phyloP scores from a whole-genome alignment of 2,113 vertebrate species.

The Halcyon senegalensis region DNA sequence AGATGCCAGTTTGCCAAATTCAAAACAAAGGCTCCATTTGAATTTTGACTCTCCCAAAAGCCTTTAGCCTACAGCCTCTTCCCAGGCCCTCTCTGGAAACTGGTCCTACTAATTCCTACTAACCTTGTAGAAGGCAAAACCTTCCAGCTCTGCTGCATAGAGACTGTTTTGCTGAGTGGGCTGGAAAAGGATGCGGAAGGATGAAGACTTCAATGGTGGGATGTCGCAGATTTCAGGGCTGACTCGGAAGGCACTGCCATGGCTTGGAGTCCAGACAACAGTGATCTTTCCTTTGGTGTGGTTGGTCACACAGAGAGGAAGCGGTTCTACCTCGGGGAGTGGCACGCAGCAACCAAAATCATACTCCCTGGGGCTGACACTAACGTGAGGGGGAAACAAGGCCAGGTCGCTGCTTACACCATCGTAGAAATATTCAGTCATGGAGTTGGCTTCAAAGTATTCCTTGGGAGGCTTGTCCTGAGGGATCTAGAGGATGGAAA shows the following conservation, averaged over 20 bases:
- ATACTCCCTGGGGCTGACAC: slow-evolving; percentile 77
- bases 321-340: not conserved
- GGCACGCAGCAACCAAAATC: slow-evolving; percentile 80
- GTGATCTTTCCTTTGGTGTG: slow-evolving; percentile 85
- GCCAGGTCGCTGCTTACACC: slow-evolving; percentile 25
- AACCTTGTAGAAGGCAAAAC: slow-evolving; percentile 88
- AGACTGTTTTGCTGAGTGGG: slow-evolving; percentile 79
- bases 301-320: slow-evolving; percentile 85
- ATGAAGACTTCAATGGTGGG: slow-evolving; percentile 84
- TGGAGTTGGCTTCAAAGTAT: slow-evolving; percentile 31
- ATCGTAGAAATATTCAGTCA: slow-evolving; percentile 78
- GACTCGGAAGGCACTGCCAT: slow-evolving; percentile 78
- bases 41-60: not conserved
- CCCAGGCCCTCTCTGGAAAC: not conserved
- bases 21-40: not conserved
- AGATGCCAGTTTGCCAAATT: not conserved
- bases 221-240: slow-evolving; percentile 80
- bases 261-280: slow-evolving; percentile 82
- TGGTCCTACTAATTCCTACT: not conserved
- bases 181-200: slow-evolving; percentile 82
- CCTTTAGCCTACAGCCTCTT: not conserved
- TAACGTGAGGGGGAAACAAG: slow-evolving; percentile 76
- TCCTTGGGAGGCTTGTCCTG: not conserved
- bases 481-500: slow-evolving; percentile 42
- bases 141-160: slow-evolving; percentile 86